Conservation (phyloP, 2,113 vertebrate species). For the Megatriorchis doriae region DNA sequence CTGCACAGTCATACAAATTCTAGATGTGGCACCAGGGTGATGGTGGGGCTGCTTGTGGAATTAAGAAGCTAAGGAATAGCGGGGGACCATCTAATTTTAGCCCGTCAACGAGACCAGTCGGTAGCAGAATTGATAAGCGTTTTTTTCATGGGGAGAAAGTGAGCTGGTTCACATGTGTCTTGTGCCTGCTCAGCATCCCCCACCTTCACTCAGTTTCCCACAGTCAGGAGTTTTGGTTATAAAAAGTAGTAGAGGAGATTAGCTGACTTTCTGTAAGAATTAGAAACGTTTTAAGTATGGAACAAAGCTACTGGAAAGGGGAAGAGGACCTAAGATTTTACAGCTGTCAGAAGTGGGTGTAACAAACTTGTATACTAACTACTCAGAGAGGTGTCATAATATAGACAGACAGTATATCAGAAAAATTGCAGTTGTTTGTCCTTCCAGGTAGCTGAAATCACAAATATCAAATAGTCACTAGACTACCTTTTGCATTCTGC, state of each 20-base stretch:
- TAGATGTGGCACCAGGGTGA: not conserved
- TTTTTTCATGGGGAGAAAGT: not conserved
- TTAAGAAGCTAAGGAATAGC: not conserved
- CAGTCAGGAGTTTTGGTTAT: not conserved
- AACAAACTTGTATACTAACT: not conserved
- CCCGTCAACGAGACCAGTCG: not conserved
- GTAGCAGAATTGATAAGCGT: not conserved
- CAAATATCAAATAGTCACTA: fast-evolving
- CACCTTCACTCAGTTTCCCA: not conserved
- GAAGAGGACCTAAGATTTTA: not conserved
- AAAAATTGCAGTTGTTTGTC: not conserved
- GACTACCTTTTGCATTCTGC: not conserved
- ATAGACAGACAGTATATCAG: not conserved
- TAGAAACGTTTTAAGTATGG: not conserved
- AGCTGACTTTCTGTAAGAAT: not conserved
- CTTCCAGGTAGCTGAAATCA: not conserved
- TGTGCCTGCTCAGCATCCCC: not conserved
- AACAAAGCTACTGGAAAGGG: not conserved
- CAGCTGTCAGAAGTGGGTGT: not conserved
- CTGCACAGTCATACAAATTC: not conserved
- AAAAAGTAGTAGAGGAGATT: not conserved
- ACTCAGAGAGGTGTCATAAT: not conserved
- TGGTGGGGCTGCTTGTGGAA: not conserved
- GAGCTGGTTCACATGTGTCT: not conserved
- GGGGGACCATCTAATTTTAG: not conserved